Conservation (phyloP, 2,113 vertebrate species). For the Desmodus rotundus region DNA sequence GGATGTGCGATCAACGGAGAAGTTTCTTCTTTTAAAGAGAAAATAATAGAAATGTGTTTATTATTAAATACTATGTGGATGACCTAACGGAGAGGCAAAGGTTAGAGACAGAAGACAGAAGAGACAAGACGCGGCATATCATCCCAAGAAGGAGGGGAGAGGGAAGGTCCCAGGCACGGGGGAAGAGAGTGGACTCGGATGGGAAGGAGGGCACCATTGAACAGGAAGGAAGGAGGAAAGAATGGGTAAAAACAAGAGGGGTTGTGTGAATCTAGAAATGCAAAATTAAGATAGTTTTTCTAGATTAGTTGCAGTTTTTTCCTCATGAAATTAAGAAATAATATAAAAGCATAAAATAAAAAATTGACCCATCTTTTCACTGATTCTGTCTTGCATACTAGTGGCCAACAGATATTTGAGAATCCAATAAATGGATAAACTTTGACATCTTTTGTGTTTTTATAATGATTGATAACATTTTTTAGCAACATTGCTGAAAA, state of each 20-base stretch:
- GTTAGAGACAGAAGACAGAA: neutral
- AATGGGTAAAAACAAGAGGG: neutral
- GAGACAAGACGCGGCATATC: neutral
- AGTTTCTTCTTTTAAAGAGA: neutral
- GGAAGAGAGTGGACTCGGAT: neutral
- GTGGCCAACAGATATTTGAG: neutral
- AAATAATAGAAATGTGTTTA: neutral
- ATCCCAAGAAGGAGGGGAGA: neutral
- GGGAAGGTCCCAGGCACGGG: accelerated
- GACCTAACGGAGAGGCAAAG: neutral
- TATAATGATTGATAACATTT: neutral
- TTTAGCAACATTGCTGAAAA: slow-evolving; percentile 41
- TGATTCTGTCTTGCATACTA: neutral
- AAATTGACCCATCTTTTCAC: neutral
- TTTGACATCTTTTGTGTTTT: slow-evolving; percentile 1
- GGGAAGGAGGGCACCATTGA: neutral
- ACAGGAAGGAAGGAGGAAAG: neutral
- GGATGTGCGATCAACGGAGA: neutral
- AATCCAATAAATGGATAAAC: neutral
- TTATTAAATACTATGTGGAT: neutral
- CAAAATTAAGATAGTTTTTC: neutral
- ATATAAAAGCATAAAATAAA: neutral
- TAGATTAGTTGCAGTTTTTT: neutral
- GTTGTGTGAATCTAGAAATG: neutral
- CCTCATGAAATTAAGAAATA: neutral